These are phyloP conservation scores for Apodemus sylvaticus DNA, from an alignment of 2,113 vertebrate species.

Conservation along the genomic window DNA sequence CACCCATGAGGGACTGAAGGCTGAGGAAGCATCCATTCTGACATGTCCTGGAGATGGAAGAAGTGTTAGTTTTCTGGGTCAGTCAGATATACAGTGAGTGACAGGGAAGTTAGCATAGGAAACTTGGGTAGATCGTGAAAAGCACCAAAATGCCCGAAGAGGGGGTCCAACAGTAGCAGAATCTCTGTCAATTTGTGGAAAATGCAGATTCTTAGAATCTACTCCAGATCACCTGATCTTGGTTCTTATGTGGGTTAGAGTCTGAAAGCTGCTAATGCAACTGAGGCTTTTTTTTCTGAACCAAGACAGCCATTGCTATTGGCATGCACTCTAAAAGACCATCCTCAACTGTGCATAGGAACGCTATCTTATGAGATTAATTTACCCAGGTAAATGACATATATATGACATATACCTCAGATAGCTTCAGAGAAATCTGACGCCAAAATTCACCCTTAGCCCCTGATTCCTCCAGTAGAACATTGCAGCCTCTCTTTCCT, in stretches of 20 bases:
- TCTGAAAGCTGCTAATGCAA: background rate
- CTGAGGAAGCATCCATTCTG: background rate
- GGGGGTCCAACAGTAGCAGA: background rate
- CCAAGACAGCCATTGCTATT: background rate
- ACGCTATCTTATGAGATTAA: background rate
- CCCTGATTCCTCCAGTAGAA: background rate
- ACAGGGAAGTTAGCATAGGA: background rate
- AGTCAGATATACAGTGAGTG: background rate
- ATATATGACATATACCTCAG: background rate
- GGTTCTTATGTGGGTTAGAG: background rate
- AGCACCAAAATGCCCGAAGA: background rate
- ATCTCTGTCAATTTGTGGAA: background rate
- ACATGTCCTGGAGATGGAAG: background rate
- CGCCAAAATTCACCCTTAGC: conserved; percentile 3
- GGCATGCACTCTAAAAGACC: background rate
- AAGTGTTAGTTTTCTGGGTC: background rate
- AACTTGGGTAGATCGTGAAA: background rate
- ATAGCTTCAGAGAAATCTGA: conserved; percentile 14
- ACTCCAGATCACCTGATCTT: background rate
- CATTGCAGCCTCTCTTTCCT: background rate
- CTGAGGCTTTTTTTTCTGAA: background rate
- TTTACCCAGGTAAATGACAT: conserved; percentile 16
- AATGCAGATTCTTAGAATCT: background rate
- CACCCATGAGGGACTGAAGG: background rate
- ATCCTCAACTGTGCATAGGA: background rate